A percentile compares a stretch with the other conserved stretches of the same genome.
Conservation (phyloP, 1,140 invertebrate genomes). For the Drosophila neocordata region DNA sequence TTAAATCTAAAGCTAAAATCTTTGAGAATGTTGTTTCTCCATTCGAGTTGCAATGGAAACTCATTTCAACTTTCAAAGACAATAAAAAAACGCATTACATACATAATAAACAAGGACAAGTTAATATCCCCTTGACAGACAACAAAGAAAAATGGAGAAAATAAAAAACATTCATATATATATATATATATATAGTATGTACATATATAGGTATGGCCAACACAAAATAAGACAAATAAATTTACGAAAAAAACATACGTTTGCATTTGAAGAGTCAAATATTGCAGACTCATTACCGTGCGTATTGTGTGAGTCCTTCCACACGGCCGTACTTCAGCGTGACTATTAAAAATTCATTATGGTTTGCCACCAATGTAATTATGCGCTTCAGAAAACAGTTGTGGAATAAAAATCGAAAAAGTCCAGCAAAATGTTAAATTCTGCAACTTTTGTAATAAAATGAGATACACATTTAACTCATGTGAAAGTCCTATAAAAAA, state of each 20-base stretch:
- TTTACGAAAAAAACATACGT: constrained; percentile 7
- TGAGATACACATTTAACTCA: constrained; percentile 22
- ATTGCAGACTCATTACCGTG: constrained; percentile 51
- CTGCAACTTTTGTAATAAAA: constrained; percentile 26
- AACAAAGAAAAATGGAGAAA: too few relatives aligned
- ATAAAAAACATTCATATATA: neutral
- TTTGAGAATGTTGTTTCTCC: too few relatives aligned
- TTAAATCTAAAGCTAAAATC: too few relatives aligned
- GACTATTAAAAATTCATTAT: constrained; percentile 66
- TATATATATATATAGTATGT: too few relatives aligned
- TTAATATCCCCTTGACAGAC: constrained; percentile 35
- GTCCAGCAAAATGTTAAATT: constrained; percentile 3
- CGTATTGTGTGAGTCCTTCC: constrained; percentile 39
- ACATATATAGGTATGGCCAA: too few relatives aligned
- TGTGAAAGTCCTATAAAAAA: constrained; percentile 19
- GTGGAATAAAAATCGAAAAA: constrained; percentile 2
- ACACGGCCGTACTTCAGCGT: neutral
- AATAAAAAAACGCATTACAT: too few relatives aligned
- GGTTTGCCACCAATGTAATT: constrained; percentile 43
- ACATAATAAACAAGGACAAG: neutral
- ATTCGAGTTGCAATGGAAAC: too few relatives aligned
- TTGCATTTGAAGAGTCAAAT: constrained; percentile 42
- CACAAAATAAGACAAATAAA: constrained; percentile 21
- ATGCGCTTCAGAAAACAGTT: constrained; percentile 38
- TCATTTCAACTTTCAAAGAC: too few relatives aligned